Base-by-base conservation (phyloP, 2,888 invertebrate genomes). In the Halictus quadricinctus region DNA sequence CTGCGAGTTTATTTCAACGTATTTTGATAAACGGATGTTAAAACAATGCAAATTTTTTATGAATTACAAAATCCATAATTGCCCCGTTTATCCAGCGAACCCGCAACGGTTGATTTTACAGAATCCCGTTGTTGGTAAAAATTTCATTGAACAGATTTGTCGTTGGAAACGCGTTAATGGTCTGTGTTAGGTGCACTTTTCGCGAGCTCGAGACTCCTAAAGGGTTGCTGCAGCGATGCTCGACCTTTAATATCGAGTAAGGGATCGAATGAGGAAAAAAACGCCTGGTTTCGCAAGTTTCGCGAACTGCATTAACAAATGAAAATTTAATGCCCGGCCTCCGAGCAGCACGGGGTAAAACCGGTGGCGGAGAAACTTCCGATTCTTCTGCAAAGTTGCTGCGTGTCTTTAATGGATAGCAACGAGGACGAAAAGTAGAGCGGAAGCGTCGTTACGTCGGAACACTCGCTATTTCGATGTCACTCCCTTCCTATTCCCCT, bases 401-500 rank as follows among this genome's bases (percentile, higher is more conserved):
- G 48, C 58, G 58, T 76, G 66, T 36, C 41, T 50, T n/a, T 2
- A 25, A 15, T 66, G 66, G 69, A 41, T 66, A 36, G 66, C 36
- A 41, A 29, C 36, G 8, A 6, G 36, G 29, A 15, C 1, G 46
- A 54, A 84, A 84, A 84, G 72, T 79, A 72, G 85, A 29, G 41
- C 85, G 84, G 76, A 79, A 86, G 79, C 76, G 58, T 58, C 21
- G 46, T 54, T 60, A n/a, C 64, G 54, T 13, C 50, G 2, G 41
- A 25, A 29, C 46, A 54, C 6, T 25, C 74, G 13, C 36, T 29
- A n/a, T 69, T 58, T 78, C 72, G 72, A 81, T 86, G 73, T 86
- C 70, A 79, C 75, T 77, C 76, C 21, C 76, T 77, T 76, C 81
- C 81, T 77, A 72, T 83, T 80, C 21, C 83, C 76, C 73, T 79